phyloP scores from a whole-genome alignment of 2,113 vertebrate species.

The Eretmochelys imbricata region DNA sequence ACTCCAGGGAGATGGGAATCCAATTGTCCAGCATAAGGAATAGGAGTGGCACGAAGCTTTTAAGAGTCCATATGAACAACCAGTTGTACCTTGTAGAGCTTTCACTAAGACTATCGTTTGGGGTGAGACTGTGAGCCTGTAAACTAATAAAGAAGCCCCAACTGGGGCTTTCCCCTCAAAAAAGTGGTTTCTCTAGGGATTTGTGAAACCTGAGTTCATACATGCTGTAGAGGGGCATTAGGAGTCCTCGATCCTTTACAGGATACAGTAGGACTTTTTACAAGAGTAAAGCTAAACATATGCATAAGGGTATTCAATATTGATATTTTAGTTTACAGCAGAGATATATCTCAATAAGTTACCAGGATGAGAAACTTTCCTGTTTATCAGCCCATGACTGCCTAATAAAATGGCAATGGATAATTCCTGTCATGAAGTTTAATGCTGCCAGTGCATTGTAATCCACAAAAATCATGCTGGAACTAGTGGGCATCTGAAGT shows the following conservation, averaged over 20 bases:
- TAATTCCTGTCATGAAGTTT: neutral
- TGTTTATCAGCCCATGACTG: neutral
- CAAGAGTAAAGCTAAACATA: neutral
- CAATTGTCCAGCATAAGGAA: neutral
- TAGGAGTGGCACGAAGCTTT: neutral
- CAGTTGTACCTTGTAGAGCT: neutral
- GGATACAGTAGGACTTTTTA: neutral
- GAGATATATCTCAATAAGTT: neutral
- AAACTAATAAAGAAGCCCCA: neutral
- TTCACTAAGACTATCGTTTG: neutral
- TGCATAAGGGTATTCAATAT: neutral
- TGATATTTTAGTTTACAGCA: neutral
- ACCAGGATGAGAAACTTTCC: neutral
- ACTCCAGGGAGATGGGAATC: neutral
- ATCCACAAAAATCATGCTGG: neutral
- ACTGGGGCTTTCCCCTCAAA: neutral
- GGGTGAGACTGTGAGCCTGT: neutral
- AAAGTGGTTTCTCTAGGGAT: neutral
- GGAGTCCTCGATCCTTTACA: neutral
- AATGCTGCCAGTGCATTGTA: neutral
- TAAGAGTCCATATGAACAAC: neutral
- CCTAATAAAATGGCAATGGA: neutral
- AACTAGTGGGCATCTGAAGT: neutral
- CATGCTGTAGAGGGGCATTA: neutral
- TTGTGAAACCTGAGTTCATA: neutral